A percentile compares a stretch with the other conserved stretches of the same genome.
phyloP scores from a whole-genome alignment of 1,140 invertebrate species.

The Cotesia glomerata region DNA sequence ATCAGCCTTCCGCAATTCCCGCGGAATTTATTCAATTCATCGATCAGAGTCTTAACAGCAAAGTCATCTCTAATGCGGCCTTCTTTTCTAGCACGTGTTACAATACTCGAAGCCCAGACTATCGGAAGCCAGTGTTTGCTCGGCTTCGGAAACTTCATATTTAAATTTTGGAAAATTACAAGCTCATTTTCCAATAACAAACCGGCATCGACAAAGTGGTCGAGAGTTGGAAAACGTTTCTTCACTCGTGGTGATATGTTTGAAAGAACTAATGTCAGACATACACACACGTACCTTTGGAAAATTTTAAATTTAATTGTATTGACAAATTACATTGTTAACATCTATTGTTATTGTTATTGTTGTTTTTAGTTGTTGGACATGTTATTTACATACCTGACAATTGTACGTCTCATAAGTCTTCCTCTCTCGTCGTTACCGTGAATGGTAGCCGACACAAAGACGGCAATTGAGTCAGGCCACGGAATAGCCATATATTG shows the following conservation, averaged over 20 bases:
- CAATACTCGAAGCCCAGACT: constrained; percentile 89
- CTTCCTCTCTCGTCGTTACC: constrained; percentile 86
- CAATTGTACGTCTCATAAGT: constrained; percentile 85
- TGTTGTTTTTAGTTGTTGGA: neutral
- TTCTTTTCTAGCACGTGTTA: constrained; percentile 86
- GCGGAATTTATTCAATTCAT: constrained; percentile 87
- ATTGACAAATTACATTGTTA: neutral
- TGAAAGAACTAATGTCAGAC: constrained; percentile 80
- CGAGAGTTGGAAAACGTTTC: constrained; percentile 88
- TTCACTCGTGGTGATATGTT: constrained; percentile 89
- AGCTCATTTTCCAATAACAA: constrained; percentile 89
- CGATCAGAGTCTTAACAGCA: constrained; percentile 88
- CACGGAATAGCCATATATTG: constrained; percentile 83
- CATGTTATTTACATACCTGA: constrained; percentile 66
- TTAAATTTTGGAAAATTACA: constrained; percentile 77
- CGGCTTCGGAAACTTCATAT: constrained; percentile 83
- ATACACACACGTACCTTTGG: constrained; percentile 75
- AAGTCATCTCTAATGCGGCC: constrained; percentile 91
- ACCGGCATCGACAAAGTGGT: constrained; percentile 86
- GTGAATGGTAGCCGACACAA: constrained; percentile 78
- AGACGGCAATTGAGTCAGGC: constrained; percentile 84
- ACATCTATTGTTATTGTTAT: neutral
- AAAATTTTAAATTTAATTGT: neutral
- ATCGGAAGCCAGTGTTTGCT: constrained; percentile 95
- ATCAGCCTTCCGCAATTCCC: constrained; percentile 81